phyloP scores from a whole-genome alignment of 2,797 vertebrate species.

The Rhadinocentrus ornatus region DNA sequence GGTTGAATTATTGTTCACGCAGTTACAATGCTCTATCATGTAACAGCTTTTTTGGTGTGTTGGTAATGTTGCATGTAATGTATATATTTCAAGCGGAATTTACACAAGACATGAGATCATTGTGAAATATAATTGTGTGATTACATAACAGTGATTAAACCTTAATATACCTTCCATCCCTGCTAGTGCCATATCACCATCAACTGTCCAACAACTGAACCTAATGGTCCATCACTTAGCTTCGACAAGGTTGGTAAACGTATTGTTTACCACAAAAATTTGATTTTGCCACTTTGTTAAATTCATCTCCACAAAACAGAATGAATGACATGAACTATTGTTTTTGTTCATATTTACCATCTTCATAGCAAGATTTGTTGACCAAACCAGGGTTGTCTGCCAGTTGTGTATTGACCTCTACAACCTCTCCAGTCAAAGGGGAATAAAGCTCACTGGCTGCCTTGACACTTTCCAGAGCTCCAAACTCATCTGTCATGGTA shows the following conservation, averaged over 20 bases:
- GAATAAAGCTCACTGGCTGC: conserved; percentile 98
- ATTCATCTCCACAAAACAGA: neutral
- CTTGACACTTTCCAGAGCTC: conserved; percentile 97
- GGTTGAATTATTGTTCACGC: no score
- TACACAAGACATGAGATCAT: neutral
- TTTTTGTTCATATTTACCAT: conserved; percentile 84
- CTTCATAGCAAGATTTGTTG: conserved; percentile 97
- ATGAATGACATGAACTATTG: fast-evolving
- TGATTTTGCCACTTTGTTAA: no score
- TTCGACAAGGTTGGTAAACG: neutral
- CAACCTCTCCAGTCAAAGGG: conserved; percentile 94
- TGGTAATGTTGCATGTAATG: neutral
- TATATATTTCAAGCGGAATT: neutral
- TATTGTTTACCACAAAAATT: no score
- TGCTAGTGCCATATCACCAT: conserved; percentile 34
- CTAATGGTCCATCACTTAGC: neutral
- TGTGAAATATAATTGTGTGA: neutral
- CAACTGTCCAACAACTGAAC: conserved; percentile 36
- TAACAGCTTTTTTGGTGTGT: no score
- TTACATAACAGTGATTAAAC: no score
- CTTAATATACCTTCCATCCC: neutral
- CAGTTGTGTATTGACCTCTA: conserved; percentile 89
- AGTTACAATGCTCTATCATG: neutral
- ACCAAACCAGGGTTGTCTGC: conserved; percentile 93
- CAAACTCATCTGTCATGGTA: conserved; percentile 90